Evolutionary conservation across 2,888 invertebrate species (phyloP).

Genomic region (Trachelus stipa): DNA sequence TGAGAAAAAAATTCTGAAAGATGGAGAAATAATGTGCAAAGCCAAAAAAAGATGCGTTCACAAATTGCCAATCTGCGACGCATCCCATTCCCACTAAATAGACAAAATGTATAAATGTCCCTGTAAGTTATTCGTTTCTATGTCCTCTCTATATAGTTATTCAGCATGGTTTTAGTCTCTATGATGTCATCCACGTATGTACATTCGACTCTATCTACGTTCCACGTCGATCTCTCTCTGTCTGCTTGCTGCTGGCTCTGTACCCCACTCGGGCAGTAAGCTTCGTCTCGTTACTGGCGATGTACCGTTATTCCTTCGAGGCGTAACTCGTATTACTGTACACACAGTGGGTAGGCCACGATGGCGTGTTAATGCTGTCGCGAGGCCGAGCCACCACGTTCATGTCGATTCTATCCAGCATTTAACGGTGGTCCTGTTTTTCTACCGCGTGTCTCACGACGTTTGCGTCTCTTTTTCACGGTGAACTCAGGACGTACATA

Average conservation of each 20-base stretch:
- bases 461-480: not conserved
- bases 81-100: not conserved
- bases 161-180: not conserved
- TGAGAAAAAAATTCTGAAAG: not conserved
- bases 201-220: not conserved
- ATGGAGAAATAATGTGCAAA: not conserved
- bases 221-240: not conserved
- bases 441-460: not conserved
- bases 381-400: not conserved
- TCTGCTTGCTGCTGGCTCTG: not conserved
- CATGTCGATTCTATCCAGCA: not conserved
- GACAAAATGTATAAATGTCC: not conserved
- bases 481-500: not conserved
- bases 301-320: not conserved
- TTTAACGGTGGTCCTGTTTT: not conserved
- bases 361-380: constrained; percentile 12
- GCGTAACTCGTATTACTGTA: constrained; percentile 10
- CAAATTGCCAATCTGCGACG: not conserved
- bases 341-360: constrained; percentile 17
- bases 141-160: not conserved
- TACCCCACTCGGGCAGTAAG: not conserved
- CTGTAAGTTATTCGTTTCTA: not conserved
- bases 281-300: not conserved
- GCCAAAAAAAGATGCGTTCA: not conserved
- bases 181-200: not conserved